Percentiles rank a stretch among this genome's conserved stretches.
Conservation (phyloP, 2,113 vertebrate species). For the Pagrus major region DNA sequence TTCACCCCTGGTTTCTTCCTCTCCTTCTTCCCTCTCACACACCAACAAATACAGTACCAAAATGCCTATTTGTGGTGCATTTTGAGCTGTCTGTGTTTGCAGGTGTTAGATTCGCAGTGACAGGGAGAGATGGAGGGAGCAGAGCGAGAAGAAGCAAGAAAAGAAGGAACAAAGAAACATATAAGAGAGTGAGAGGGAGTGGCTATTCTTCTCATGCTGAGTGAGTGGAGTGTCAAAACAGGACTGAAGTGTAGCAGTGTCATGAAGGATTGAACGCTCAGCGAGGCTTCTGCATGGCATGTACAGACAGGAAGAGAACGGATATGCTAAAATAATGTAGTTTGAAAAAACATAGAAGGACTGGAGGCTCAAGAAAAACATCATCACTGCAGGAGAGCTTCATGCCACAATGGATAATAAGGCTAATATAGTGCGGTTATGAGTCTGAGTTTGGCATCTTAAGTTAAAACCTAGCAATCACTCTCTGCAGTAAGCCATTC, state of each 20-base stretch:
- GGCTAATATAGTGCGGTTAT: constrained; percentile 60
- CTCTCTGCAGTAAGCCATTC: constrained; percentile 44
- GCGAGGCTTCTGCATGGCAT: constrained; percentile 63
- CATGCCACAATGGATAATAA: constrained; percentile 56
- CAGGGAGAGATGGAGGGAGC: constrained; percentile 44
- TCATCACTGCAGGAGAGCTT: constrained; percentile 38
- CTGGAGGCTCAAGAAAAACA: constrained; percentile 46
- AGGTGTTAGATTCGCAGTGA: constrained; percentile 51
- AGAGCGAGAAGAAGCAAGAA: constrained; percentile 33
- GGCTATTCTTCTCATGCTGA: constrained; percentile 70
- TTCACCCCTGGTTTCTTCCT: constrained; percentile 19
- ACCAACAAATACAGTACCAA: constrained; percentile 34
- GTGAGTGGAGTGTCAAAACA: constrained; percentile 69
- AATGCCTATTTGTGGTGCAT: constrained; percentile 41
- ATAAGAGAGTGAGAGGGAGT: constrained; percentile 53
- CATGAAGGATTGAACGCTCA: constrained; percentile 73
- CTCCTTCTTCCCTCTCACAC: constrained; percentile 17
- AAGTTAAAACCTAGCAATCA: constrained; percentile 48
- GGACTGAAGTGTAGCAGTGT: constrained; percentile 58
- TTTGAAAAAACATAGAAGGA: constrained; percentile 19
- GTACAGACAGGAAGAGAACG: constrained; percentile 39
- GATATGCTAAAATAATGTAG: constrained; percentile 45
- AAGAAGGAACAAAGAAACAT: constrained; percentile 47
- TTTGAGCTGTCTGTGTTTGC: constrained; percentile 49
- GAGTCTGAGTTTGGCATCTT: constrained; percentile 59